Base-by-base conservation (phyloP, 2,797 vertebrate species). In the Acipenser transmontanus region DNA sequence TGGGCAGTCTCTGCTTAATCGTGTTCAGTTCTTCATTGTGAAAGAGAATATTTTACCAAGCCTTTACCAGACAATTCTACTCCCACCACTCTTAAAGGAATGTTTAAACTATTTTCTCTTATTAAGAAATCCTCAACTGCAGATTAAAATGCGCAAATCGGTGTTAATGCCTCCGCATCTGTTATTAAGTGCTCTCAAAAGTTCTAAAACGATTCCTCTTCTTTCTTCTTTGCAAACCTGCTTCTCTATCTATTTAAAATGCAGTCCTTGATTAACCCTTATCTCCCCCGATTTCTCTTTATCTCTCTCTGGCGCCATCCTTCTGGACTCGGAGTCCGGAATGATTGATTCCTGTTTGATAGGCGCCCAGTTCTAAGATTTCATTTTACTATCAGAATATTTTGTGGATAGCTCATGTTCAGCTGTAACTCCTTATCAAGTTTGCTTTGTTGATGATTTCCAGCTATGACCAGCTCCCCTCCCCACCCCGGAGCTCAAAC, bases 281-380 rank as follows among this genome's bases (percentile, higher is more conserved):
- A 90, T 91, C 90, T 90, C 76, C 81, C 86, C 34, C 83, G 91
- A 84, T 91, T 89, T 84, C 85, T 89, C 85, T 81, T 92, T 97
- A 96, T 95, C 95, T 98, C 82, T 68, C 69, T 80, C 74, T 93
- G 95, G 95, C 95, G 96, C 95, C 96, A 80, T 91, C 85, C 89
- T 95, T 92, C 93, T 93, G 95, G 93, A 98, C 93, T 91, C 89
- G 87, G 90, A 81, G 89, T 89, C 87, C 89, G 81, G 87, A 90
- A 91, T 98, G 95, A 97, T 98, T 97, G 96, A 98, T 98, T 97
- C 85, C 91, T 88, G 81, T 75, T 87, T 95, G 95, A 98, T 97
- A 96, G 74, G 81, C 81, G 80, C 74, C 84, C 88, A 90, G 93
- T 94, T 92, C 93, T 87, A 87, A 96, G 95, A 95, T 95, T 95